Conservation (phyloP, 2,797 vertebrate genomes). For the Enteromius argenteus region DNA sequence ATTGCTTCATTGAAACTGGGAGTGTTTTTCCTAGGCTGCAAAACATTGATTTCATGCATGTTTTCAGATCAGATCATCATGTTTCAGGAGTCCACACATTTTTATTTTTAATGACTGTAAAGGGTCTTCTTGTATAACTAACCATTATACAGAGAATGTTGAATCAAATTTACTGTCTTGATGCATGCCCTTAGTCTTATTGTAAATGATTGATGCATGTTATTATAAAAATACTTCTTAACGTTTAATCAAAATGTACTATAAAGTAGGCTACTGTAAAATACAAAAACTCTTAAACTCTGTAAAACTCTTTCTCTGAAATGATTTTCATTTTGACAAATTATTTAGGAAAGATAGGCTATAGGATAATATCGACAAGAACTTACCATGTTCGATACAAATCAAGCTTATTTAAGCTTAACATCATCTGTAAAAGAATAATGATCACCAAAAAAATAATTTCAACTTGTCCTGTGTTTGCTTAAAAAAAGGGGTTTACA, state of each 20-base stretch:
- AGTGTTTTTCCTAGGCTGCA: slow-evolving; percentile 22
- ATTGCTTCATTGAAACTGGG: slow-evolving; percentile 17
- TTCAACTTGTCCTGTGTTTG: not conserved
- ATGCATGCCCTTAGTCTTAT: not conserved
- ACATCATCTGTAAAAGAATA: not conserved
- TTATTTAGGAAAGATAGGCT: not conserved
- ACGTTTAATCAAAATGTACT: not conserved
- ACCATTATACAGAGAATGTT: not conserved
- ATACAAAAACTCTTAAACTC: not conserved
- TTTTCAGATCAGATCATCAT: slow-evolving; percentile 24
- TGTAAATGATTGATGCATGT: not conserved
- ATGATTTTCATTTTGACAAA: not conserved
- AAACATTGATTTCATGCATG: slow-evolving; percentile 33
- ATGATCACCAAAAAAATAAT: not conserved
- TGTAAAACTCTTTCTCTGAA: not conserved
- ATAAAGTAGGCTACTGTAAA: not conserved
- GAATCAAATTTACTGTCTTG: slow-evolving; percentile 21
- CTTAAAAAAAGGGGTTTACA: not conserved
- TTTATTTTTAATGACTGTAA: slow-evolving; percentile 16
- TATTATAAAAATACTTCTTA: not conserved
- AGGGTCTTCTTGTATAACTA: slow-evolving; percentile 25
- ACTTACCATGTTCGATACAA: not conserved
- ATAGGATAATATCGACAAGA: not conserved
- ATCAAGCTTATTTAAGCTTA: not conserved
- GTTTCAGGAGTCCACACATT: slow-evolving; percentile 23